Base-by-base conservation (phyloP, 1,140 invertebrate species). In the Diachasmimorpha longicaudata region DNA sequence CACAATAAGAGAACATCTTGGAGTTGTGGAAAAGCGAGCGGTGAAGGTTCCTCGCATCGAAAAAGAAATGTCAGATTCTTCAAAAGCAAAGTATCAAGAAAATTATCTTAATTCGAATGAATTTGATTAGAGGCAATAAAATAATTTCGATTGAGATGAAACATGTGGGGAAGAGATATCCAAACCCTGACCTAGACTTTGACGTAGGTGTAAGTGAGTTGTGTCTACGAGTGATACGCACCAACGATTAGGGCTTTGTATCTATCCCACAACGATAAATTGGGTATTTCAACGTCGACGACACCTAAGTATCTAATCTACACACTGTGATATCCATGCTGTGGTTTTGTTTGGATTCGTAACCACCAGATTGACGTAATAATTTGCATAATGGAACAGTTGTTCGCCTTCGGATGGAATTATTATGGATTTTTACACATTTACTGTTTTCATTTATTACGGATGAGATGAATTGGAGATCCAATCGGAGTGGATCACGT, bases 121-220 rank as follows among this genome's bases (percentile, higher is more conserved):
- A 63, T 63, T 63, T 31, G 58, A 63, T 63, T 63, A 63, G 23
- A 19, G 11, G 19, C 19, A 25, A 55, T 55, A 25, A 63, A 63
- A 25, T 9, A 14, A 63, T 31, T 63, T 63, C 13, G 58, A 63
- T 63, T 63, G 21, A 55, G 48, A 73, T n/a, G 31, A 55, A 69
- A 63, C 52, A 44, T 39, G 48, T 36, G 39, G 70, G 44, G 14
- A 39, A 36, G 63, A 55, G 63, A 69, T 44, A 80, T 79, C 81
- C 80, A 42, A 81, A 82, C 84, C 85, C 74, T 86, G 86, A 87
- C 85, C 86, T 85, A 85, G 84, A 77, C 79, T 84, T 83, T 75
- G 72, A 23, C 46, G 19, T 79, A 82, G 76, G 79, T 81, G 77
- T 84, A 87, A 86, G 86, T 85, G 81, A 85, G 84, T 85, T 86